phyloP scores from a whole-genome alignment of 2,888 invertebrate genomes.

The Iphiclides podalirius region DNA sequence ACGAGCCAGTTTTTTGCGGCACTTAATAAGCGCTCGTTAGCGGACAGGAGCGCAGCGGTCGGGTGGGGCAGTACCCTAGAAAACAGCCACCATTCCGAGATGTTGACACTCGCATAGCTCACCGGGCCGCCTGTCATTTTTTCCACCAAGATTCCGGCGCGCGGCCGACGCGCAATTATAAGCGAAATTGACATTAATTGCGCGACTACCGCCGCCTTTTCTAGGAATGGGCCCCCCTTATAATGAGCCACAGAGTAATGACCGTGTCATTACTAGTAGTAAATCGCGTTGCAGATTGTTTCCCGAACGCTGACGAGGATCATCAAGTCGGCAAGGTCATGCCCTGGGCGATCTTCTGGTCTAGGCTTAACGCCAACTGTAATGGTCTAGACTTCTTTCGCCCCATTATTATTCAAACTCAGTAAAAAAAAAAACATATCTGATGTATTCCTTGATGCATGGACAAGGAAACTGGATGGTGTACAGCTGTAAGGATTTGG shows the following conservation, averaged over 20 bases:
- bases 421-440: no score
- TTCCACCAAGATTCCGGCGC: constrained; percentile 39
- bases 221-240: constrained; percentile 63
- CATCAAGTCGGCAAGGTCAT: no score
- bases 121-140: constrained; percentile 45
- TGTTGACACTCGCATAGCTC: constrained; percentile 36
- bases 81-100: constrained; percentile 22
- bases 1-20: constrained; percentile 19
- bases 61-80: constrained; percentile 8
- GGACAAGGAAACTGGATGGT: no score
- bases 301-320: no score
- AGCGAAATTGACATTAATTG: constrained; percentile 76
- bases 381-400: no score
- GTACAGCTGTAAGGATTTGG: no score
- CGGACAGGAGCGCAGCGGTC: background rate
- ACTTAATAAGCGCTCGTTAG: constrained; percentile 12
- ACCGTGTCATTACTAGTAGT: background rate
- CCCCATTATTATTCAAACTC: no score
- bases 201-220: constrained; percentile 53
- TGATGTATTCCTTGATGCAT: no score
- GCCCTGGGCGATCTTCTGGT: no score
- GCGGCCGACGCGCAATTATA: constrained; percentile 58
- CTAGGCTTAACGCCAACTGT: no score
- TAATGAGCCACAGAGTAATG: constrained; percentile 50
- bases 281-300: background rate